Percentiles rank a stretch among this genome's conserved stretches.
These are phyloP conservation scores for Cyclopterus lumpus DNA, from an alignment of 2,797 vertebrate genomes.

Conservation along the genomic window DNA sequence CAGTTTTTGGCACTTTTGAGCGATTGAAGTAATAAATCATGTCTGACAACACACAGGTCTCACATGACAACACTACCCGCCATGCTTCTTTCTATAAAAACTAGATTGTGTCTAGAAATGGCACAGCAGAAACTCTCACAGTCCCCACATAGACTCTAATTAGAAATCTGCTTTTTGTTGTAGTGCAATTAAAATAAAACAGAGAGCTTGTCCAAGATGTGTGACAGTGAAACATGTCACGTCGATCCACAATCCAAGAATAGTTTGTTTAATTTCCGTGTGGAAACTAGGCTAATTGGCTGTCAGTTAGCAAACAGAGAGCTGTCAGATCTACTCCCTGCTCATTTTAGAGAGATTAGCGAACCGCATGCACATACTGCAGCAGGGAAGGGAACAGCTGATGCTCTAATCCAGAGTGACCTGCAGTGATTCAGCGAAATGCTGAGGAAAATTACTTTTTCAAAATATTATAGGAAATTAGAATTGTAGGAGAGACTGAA, in stretches of 20 bases:
- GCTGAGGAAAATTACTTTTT: constrained; percentile 12
- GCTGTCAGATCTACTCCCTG: constrained; percentile 60
- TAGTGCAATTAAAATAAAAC: constrained; percentile 34
- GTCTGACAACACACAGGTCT: not conserved
- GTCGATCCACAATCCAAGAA: constrained; percentile 51
- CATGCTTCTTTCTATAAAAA: not conserved
- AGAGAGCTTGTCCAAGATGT: constrained; percentile 11
- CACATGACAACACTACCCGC: not conserved
- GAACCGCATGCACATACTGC: constrained; percentile 35
- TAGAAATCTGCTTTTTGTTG: constrained; percentile 28
- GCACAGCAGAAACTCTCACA: constrained; percentile 3
- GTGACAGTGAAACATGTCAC: constrained; percentile 40
- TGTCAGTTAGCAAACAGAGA: constrained; percentile 59
- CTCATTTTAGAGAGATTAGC: constrained; percentile 56
- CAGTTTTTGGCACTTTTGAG: not conserved
- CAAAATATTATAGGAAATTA: not conserved
- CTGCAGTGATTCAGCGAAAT: constrained; percentile 35
- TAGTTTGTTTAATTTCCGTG: constrained; percentile 60
- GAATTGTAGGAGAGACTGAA: not conserved
- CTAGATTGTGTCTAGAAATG: not conserved
- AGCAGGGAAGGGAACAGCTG: constrained; percentile 28
- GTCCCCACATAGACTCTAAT: constrained; percentile 14
- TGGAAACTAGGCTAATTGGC: constrained; percentile 68
- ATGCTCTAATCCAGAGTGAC: constrained; percentile 38
- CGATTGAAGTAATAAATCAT: constrained; percentile 1